Evolutionary conservation across 2,888 invertebrate species (phyloP).

Genomic region (Drosophila fulvimacula): DNA sequence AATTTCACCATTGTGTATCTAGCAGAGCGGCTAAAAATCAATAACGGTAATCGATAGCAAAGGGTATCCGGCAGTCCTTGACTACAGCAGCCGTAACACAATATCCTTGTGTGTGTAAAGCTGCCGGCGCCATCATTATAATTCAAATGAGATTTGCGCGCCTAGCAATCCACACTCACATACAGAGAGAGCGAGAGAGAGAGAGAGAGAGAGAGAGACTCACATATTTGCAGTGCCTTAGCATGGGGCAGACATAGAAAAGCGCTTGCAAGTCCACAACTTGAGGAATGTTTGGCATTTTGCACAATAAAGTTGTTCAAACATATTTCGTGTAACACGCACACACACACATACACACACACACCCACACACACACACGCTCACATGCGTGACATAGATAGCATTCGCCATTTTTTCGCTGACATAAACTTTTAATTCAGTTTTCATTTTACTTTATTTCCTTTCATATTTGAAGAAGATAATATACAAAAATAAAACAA

Average conservation of each 20-base stretch:
- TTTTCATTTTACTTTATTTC: slow-evolving; percentile 55
- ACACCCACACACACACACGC: slow-evolving; percentile 6
- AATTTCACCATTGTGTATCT: too few relatives aligned
- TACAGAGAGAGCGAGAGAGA: neutral
- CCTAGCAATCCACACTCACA: slow-evolving; percentile 57
- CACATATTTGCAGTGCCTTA: slow-evolving; percentile 4
- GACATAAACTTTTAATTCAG: slow-evolving; percentile 72
- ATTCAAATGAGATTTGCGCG: slow-evolving; percentile 77
- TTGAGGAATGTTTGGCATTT: slow-evolving; percentile 77
- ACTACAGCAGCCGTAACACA: neutral
- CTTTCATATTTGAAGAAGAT: slow-evolving; percentile 20
- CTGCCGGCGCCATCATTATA: slow-evolving; percentile 76
- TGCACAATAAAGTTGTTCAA: slow-evolving; percentile 77
- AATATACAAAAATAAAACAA: neutral
- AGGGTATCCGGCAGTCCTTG: slow-evolving; percentile 17
- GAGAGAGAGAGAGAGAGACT: neutral
- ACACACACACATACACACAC: slow-evolving; percentile 13
- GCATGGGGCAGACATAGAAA: slow-evolving; percentile 15
- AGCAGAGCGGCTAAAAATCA: neutral
- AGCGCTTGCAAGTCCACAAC: slow-evolving; percentile 57
- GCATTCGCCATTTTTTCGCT: slow-evolving; percentile 62
- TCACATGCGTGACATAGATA: slow-evolving; percentile 25
- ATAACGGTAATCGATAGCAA: neutral
- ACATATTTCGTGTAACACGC: slow-evolving; percentile 64
- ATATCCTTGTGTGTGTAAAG: slow-evolving; percentile 38